phyloP scores from a whole-genome alignment of 2,888 invertebrate genomes.

The Trissolcus japonicus region DNA sequence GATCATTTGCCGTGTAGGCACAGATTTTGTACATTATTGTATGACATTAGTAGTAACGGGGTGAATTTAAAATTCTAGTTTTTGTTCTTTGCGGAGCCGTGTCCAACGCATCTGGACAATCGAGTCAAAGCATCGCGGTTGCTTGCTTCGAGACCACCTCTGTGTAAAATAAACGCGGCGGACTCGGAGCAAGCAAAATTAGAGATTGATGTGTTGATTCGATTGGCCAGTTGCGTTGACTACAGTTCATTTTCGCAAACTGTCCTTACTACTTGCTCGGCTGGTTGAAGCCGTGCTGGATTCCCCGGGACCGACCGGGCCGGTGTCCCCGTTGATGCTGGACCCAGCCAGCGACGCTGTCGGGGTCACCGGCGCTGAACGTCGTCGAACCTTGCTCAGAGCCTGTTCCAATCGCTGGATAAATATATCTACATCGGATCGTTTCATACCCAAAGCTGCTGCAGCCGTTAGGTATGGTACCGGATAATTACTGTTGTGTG shows the following conservation, averaged over 20 bases:
- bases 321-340: conserved; percentile 72
- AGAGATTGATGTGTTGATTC: conserved; percentile 71
- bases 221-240: conserved; percentile 75
- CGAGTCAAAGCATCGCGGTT: conserved; percentile 64
- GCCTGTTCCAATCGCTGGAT: conserved; percentile 82
- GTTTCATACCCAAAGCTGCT: conserved; percentile 83
- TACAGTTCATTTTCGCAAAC: conserved; percentile 74
- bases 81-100: conserved; percentile 52
- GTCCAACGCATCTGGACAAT: conserved; percentile 72
- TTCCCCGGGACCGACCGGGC: conserved; percentile 71
- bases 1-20: conserved; percentile 38
- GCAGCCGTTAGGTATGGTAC: conserved; percentile 85
- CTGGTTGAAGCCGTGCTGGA: conserved; percentile 73
- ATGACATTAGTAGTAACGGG: conserved; percentile 30
- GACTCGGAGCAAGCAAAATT: conserved; percentile 2
- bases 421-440: conserved; percentile 83
- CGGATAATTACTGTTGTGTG: conserved; percentile 80
- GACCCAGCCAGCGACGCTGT: conserved; percentile 72
- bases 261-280: conserved; percentile 74
- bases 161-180: conserved; percentile 8
- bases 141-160: conserved; percentile 20
- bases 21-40: conserved; percentile 50
- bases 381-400: conserved; percentile 73
- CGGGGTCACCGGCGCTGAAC: conserved; percentile 72
- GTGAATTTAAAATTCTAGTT: conserved; percentile 28